phyloP scores from a whole-genome alignment of 2,888 invertebrate species.

The Hyalella azteca region DNA sequence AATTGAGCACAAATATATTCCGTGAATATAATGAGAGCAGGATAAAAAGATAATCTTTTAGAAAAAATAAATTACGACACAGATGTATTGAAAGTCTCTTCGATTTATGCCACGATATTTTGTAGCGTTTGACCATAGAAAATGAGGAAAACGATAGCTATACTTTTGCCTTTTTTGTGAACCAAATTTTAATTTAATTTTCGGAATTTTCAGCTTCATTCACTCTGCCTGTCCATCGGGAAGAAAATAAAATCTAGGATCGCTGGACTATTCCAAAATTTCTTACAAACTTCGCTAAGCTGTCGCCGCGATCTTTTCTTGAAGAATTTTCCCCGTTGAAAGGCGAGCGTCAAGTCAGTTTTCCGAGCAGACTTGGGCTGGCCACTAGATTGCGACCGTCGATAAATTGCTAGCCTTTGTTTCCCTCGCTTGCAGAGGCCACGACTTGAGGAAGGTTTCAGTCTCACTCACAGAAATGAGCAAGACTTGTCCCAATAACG shows the following conservation, averaged over 20 bases:
- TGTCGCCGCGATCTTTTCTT: background rate
- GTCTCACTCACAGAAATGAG: no score
- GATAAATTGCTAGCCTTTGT: conserved; percentile 31
- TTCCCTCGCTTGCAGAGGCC: background rate
- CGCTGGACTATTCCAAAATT: background rate
- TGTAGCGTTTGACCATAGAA: background rate
- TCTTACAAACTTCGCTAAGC: background rate
- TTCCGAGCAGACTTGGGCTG: background rate
- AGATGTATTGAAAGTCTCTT: background rate
- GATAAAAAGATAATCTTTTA: background rate
- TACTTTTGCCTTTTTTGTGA: background rate
- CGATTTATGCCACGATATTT: background rate
- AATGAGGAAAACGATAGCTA: background rate
- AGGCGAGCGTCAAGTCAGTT: no score
- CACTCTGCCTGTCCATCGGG: background rate
- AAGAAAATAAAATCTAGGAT: background rate
- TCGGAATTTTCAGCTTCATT: background rate
- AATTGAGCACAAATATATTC: background rate
- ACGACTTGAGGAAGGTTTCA: conserved; percentile 6
- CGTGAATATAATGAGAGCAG: background rate
- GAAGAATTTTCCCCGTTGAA: background rate
- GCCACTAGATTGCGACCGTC: conserved; percentile 22
- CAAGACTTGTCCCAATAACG: background rate
- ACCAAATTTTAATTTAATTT: background rate
- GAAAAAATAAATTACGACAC: background rate